phyloP scores from a whole-genome alignment of 2,888 invertebrate genomes.

The Patella depressa region DNA sequence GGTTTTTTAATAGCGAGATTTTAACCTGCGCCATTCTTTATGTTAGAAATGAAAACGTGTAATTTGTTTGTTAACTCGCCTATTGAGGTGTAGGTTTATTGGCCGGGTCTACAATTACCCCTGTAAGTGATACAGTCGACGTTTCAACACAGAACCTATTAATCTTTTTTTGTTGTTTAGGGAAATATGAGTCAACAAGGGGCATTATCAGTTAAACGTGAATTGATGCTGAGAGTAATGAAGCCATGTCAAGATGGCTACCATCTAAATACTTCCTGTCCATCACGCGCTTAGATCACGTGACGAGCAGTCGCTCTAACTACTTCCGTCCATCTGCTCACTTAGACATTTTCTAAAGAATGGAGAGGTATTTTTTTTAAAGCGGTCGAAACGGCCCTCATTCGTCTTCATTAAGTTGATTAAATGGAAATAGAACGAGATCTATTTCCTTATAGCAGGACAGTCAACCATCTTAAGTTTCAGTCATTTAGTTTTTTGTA shows the following conservation, averaged over 20 bases:
- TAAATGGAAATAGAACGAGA: too few relatives aligned
- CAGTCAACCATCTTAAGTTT: too few relatives aligned
- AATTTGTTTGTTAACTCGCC: background rate
- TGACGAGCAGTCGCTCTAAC: conserved; percentile 5
- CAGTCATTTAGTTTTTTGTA: too few relatives aligned
- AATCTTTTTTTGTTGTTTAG: background rate
- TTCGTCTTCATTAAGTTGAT: too few relatives aligned
- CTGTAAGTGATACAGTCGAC: background rate
- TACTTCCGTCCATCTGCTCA: conserved; percentile 11
- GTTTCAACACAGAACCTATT: background rate
- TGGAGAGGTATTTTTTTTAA: too few relatives aligned
- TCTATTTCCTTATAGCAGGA: too few relatives aligned
- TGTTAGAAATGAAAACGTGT: background rate
- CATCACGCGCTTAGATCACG: conserved; percentile 2
- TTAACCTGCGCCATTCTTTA: background rate
- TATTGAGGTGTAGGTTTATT: background rate
- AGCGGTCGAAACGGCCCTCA: too few relatives aligned
- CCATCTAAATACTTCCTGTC: conserved; percentile 4
- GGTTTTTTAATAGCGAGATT: background rate
- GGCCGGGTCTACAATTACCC: background rate
- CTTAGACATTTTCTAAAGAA: too few relatives aligned
- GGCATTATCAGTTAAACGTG: background rate
- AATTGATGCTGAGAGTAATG: background rate
- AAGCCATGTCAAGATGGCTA: background rate
- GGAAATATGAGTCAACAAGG: background rate